Evolutionary conservation across 2,113 vertebrate species (phyloP), one percentile per base, ranked within the genome.

Genomic region (Strigops habroptila): DNA sequence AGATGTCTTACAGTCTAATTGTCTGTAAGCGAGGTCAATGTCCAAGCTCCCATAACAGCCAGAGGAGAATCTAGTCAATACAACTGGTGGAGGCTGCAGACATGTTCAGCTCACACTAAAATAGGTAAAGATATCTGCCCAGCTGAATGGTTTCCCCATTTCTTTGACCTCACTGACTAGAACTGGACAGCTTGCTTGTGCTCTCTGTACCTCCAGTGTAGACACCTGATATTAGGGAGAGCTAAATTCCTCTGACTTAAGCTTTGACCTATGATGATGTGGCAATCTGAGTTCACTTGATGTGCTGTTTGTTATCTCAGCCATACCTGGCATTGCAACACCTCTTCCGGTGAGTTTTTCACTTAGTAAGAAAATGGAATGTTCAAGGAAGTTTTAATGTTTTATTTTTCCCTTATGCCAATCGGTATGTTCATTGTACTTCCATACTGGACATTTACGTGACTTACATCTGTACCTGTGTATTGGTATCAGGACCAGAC

Each of bases 361-460:
- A 35, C 23, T 49, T 46, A 18, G 15, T 35, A 43, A 82, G 65
- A 57, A 91, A 60, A 69, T 25, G 6, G 8, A 33, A 43, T 6
- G 27, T 33, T 81, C 6, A 33, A 84, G 43, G 30, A 82, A 69
- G 27, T n/a, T 52, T 51, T 37, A 64, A 37, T 12, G 14, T 25
- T 70, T 57, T 63, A 46, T 74, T 90, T 88, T 70, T 30, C 11
- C 35, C 8, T 69, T 49, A 39, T 8, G 14, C 9, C 35, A 28
- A 31, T 43, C 46, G 33, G 8, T 43, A 57, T 37, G 27, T 53
- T 69, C 28, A 12, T 1, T 80, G 9, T 39, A 77, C 7, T 82
- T 77, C 23, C 0, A 0, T 46, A 60, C 5, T 33, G n/a, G 22
- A 49, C 8, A 18, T 39, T 65, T 53, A 49, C 51, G 41, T 12